Percentiles rank a stretch among this genome's conserved stretches.
phyloP scores from a whole-genome alignment of 2,113 vertebrate species.

The Calonectris borealis region DNA sequence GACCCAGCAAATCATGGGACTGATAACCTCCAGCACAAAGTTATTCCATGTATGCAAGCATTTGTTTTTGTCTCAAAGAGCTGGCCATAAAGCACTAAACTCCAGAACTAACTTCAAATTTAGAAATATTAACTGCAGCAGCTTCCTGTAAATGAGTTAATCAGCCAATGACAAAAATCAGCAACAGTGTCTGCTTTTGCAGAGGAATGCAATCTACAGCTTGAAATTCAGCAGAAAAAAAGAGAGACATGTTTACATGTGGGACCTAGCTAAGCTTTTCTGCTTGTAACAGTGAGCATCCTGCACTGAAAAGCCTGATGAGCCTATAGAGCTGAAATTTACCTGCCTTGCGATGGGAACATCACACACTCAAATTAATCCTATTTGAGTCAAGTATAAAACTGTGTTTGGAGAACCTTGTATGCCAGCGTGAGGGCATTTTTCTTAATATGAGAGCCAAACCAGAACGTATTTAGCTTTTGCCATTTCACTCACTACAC shows the following conservation, averaged over 20 bases:
- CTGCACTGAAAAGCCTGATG: not conserved
- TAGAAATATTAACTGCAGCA: not conserved
- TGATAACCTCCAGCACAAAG: not conserved
- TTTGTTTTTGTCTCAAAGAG: not conserved
- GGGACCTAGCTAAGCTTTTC: not conserved
- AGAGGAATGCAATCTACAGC: not conserved
- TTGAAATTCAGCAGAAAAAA: not conserved
- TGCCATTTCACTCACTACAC: not conserved
- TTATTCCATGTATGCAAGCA: not conserved
- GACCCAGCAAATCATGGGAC: not conserved
- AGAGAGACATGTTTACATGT: rapidly evolving
- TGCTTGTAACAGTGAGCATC: not conserved
- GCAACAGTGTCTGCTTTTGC: not conserved
- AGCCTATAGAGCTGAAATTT: not conserved
- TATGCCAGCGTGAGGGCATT: not conserved
- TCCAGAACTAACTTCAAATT: not conserved
- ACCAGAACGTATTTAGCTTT: not conserved
- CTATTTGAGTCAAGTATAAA: not conserved
- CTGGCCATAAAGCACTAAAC: not conserved
- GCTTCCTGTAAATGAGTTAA: not conserved
- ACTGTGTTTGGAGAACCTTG: not conserved
- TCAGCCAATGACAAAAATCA: not conserved
- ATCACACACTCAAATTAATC: not conserved
- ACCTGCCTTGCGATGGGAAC: not conserved
- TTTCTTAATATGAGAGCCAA: not conserved